A percentile compares a stretch with the other conserved stretches of the same genome.
These are phyloP conservation scores for Noctuana brunneofusca DNA, from an alignment of 2,888 invertebrate species.

Conservation along the genomic window DNA sequence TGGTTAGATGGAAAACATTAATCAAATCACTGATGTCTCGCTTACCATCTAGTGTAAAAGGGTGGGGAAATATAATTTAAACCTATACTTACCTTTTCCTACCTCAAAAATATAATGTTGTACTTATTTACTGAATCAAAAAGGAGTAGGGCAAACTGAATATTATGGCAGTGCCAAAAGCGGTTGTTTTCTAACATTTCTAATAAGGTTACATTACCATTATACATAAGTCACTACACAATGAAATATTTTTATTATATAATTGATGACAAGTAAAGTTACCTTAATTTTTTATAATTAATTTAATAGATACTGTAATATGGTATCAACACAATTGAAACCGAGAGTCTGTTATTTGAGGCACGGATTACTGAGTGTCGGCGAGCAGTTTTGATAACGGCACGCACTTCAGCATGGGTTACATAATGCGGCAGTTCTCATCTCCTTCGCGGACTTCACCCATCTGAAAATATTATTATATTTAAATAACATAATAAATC, in stretches of 20 bases:
- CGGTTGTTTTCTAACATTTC: slow-evolving; percentile 23
- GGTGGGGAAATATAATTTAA: slow-evolving; percentile 51
- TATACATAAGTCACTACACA: slow-evolving; percentile 18
- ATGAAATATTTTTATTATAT: slow-evolving; percentile 1
- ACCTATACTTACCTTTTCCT: slow-evolving; percentile 63
- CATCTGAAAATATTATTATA: slow-evolving; percentile 48
- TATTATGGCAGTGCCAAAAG: slow-evolving; percentile 30
- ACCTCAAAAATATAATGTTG: slow-evolving; percentile 60
- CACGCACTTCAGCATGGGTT: slow-evolving; percentile 45
- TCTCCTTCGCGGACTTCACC: slow-evolving; percentile 72
- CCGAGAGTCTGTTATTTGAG: slow-evolving; percentile 42
- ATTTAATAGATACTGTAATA: slow-evolving; percentile 5
- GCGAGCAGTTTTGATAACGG: slow-evolving; percentile 31
- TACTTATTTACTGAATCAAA: slow-evolving; percentile 61
- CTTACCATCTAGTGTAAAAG: slow-evolving; percentile 55
- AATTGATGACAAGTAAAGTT: slow-evolving; percentile 4
- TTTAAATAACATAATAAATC: not conserved
- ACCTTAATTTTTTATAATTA: slow-evolving; percentile 8
- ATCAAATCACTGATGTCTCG: slow-evolving; percentile 34
- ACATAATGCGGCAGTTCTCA: slow-evolving; percentile 76
- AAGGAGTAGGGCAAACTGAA: slow-evolving; percentile 20
- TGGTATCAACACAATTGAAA: slow-evolving; percentile 19
- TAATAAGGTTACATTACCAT: slow-evolving; percentile 4
- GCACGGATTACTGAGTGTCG: slow-evolving; percentile 48
- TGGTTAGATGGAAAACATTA: slow-evolving; percentile 14